Conservation (phyloP, 2,113 vertebrate species). For the Marcusenius ussheri region DNA sequence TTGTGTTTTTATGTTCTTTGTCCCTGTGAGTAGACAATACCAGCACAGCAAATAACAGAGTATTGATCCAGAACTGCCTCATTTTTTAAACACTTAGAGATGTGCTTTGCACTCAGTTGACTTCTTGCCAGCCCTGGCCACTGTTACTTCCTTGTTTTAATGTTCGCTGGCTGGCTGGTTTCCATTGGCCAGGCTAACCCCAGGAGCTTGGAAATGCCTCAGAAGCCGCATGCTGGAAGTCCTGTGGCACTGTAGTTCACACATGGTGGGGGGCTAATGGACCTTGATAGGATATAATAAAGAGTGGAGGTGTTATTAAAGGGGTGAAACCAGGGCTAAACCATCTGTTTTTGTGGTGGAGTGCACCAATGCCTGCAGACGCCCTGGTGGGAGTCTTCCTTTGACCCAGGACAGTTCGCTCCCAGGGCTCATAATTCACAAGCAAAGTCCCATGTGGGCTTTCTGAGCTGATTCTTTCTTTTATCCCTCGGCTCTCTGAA, state of each 20-base stretch:
- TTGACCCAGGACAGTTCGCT: slow-evolving; percentile 57
- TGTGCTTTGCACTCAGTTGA: slow-evolving; percentile 60
- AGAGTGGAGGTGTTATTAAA: slow-evolving; percentile 44
- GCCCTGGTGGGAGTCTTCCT: slow-evolving; percentile 55
- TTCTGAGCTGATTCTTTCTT: slow-evolving; percentile 41
- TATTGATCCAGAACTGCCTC: slow-evolving; percentile 56
- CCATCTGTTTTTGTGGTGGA: slow-evolving; percentile 69
- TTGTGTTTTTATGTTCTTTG: slow-evolving; percentile 47
- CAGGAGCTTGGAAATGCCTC: slow-evolving; percentile 45
- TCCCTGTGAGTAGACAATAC: slow-evolving; percentile 47
- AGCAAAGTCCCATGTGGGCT: slow-evolving; percentile 43
- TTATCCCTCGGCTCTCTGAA: slow-evolving; percentile 47
- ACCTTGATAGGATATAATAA: slow-evolving; percentile 55
- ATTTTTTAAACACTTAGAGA: slow-evolving; percentile 55
- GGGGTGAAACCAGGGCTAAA: slow-evolving; percentile 50
- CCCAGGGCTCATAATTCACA: slow-evolving; percentile 65
- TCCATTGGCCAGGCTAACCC: slow-evolving; percentile 52
- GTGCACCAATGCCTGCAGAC: slow-evolving; percentile 66
- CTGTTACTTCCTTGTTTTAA: slow-evolving; percentile 50
- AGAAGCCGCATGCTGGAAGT: slow-evolving; percentile 37
- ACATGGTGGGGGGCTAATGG: slow-evolving; percentile 65
- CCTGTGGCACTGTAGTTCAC: slow-evolving; percentile 41
- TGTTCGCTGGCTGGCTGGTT: slow-evolving; percentile 60
- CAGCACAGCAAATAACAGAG: slow-evolving; percentile 46
- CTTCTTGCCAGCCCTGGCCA: slow-evolving; percentile 63